These are phyloP conservation scores for Pangasianodon gigas DNA, from an alignment of 2,113 vertebrate species.

Conservation along the genomic window DNA sequence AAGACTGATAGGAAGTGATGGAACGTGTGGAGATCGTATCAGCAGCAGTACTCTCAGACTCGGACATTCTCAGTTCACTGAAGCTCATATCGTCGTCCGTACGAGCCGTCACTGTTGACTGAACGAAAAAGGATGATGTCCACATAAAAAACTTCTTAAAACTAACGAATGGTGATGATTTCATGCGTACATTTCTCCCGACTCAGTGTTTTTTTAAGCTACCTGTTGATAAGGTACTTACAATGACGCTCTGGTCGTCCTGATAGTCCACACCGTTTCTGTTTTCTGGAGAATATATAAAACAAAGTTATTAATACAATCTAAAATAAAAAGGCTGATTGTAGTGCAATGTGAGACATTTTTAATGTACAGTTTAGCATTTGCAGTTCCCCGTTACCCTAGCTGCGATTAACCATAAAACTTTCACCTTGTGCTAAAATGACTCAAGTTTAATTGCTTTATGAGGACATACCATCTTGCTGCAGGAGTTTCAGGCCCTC, in stretches of 20 bases:
- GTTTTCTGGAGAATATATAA: constrained; percentile 74
- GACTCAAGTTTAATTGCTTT: background rate
- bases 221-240: constrained; percentile 55
- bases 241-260: constrained; percentile 81
- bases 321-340: background rate
- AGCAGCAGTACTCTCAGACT: constrained; percentile 71
- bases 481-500: constrained; percentile 88
- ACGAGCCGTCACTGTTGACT: constrained; percentile 75
- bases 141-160: background rate
- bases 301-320: constrained; percentile 57
- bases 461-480: constrained; percentile 79
- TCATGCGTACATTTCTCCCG: background rate
- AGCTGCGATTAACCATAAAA: background rate
- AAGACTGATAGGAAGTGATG: constrained; percentile 67
- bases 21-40: constrained; percentile 70
- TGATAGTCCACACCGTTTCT: constrained; percentile 79
- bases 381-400: background rate
- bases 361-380: background rate
- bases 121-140: constrained; percentile 6
- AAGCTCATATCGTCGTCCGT: constrained; percentile 74
- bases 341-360: background rate
- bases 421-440: background rate
- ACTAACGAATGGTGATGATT: background rate
- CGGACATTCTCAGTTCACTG: constrained; percentile 71
- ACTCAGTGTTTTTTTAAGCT: background rate